Conservation (phyloP, 2,797 vertebrate genomes). For the Antennarius maculatus region DNA sequence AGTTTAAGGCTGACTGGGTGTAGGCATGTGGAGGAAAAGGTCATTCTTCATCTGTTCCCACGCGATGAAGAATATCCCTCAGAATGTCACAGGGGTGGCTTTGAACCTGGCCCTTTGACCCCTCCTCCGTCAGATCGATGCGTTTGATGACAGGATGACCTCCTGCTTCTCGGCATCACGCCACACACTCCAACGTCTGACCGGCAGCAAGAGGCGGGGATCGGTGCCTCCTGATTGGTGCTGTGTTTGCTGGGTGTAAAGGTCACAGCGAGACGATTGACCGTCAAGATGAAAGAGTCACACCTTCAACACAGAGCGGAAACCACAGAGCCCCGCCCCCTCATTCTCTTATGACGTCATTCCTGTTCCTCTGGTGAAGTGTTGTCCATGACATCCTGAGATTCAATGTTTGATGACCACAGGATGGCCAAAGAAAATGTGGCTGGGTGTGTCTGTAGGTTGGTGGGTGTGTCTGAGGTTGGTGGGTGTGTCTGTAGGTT, state of each 20-base stretch:
- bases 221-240: slow-evolving; percentile 22
- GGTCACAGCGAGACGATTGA: slow-evolving; percentile 58
- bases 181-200: slow-evolving; percentile 54
- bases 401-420: too few species aligned
- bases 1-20: slow-evolving; percentile 25
- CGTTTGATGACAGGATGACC: slow-evolving; percentile 62
- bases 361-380: too few species aligned
- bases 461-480: too few species aligned
- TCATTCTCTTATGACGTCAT: too few species aligned
- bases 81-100: slow-evolving; percentile 45
- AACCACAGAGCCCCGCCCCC: too few species aligned
- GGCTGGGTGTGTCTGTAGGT: too few species aligned
- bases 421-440: too few species aligned
- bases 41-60: slow-evolving; percentile 61
- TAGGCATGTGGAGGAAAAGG: slow-evolving; percentile 48
- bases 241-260: slow-evolving; percentile 30
- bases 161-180: slow-evolving; percentile 49
- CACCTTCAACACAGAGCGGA: too few species aligned
- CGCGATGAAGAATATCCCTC: slow-evolving; percentile 57
- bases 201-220: slow-evolving; percentile 2
- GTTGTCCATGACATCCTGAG: too few species aligned
- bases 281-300: slow-evolving; percentile 47
- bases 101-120: slow-evolving; percentile 56
- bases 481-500: too few species aligned
- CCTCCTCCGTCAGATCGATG: slow-evolving; percentile 53